Conservation (phyloP, 2,113 vertebrate genomes). For the Indicator indicator region DNA sequence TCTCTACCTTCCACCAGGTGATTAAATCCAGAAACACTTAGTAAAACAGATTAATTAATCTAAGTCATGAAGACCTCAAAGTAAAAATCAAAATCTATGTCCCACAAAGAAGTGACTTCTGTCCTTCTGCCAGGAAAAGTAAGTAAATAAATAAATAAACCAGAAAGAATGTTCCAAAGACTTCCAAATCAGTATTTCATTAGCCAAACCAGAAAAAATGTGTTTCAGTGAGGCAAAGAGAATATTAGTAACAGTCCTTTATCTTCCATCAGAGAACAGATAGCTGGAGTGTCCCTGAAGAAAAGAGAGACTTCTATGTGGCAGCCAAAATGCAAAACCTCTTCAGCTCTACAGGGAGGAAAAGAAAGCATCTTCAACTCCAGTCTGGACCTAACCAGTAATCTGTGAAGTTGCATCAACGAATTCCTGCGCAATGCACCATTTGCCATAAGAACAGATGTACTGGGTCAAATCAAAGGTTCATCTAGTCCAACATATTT, state of each 20-base stretch:
- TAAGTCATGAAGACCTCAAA: background rate
- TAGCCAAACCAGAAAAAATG: conserved; percentile 3
- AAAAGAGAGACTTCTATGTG: background rate
- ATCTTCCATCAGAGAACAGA: conserved; percentile 55
- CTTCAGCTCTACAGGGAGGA: background rate
- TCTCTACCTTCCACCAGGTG: background rate
- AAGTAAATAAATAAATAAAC: conserved; percentile 37
- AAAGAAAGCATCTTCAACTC: conserved; percentile 1
- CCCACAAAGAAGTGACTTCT: background rate
- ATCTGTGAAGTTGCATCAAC: conserved; percentile 2
- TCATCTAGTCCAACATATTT: background rate
- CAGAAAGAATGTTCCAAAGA: conserved; percentile 26
- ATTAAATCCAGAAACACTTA: background rate
- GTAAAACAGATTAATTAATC: background rate
- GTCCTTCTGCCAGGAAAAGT: background rate
- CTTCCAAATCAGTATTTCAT: conserved; percentile 42
- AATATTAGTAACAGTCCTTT: conserved; percentile 28
- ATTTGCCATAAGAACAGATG: conserved; percentile 20
- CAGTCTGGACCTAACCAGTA: background rate
- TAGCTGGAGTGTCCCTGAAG: background rate
- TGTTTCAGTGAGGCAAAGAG: background rate
- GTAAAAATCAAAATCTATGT: background rate
- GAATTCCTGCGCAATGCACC: background rate
- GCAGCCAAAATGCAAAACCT: background rate
- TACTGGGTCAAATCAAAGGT: conserved; percentile 3